Percentiles rank a stretch among this genome's conserved stretches.
phyloP scores from a whole-genome alignment of 2,797 vertebrate species.

The Silurus lanzhouensis region DNA sequence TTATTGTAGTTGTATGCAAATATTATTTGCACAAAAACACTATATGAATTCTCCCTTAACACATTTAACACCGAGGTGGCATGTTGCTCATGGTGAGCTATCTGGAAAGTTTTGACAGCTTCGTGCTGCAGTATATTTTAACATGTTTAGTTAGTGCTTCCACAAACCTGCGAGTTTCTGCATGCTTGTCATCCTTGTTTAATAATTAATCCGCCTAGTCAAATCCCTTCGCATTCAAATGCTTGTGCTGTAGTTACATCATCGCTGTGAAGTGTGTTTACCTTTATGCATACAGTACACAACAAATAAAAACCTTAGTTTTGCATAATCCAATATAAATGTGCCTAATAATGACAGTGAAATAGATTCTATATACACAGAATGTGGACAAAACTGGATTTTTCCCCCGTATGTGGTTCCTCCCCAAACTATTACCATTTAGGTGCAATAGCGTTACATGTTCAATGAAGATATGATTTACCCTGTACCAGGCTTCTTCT shows the following conservation, averaged over 20 bases:
- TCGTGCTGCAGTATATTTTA: background rate
- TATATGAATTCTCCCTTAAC: background rate
- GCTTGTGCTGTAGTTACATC: background rate
- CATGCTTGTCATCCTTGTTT: background rate
- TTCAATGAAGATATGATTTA: too few relatives aligned
- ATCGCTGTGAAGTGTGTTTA: background rate
- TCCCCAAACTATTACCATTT: too few relatives aligned
- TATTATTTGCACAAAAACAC: background rate
- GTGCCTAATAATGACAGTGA: too few relatives aligned
- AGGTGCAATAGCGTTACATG: too few relatives aligned
- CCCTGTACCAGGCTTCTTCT: too few relatives aligned
- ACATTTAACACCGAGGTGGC: background rate
- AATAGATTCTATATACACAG: too few relatives aligned
- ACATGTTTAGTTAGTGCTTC: background rate
- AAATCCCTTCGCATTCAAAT: too few relatives aligned
- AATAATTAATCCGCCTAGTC: background rate
- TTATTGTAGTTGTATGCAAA: too few relatives aligned
- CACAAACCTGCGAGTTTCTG: background rate
- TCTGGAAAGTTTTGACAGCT: background rate
- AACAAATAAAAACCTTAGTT: background rate
- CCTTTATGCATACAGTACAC: background rate
- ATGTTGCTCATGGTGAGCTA: background rate
- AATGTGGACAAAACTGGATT: too few relatives aligned
- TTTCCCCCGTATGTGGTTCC: too few relatives aligned
- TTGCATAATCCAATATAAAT: background rate